Conservation (phyloP, 2,888 invertebrate species). For the Xylota segnis region DNA sequence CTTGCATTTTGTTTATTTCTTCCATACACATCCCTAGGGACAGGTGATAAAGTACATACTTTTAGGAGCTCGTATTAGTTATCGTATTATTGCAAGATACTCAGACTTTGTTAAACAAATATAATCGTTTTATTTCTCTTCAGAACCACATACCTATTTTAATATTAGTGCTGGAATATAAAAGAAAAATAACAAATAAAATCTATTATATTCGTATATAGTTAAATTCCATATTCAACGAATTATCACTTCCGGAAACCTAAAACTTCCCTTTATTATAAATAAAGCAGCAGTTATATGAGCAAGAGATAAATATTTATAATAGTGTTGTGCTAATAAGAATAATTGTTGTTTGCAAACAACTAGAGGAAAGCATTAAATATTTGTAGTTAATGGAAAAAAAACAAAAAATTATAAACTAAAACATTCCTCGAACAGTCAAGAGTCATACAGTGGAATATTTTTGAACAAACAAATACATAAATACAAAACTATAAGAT, state of each 20-base stretch:
- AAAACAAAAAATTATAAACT: neutral
- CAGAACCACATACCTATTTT: neutral
- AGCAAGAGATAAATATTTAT: neutral
- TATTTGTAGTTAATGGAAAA: slow-evolving; percentile 8
- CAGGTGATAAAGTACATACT: neutral
- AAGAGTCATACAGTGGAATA: neutral
- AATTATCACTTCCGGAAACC: slow-evolving; percentile 30
- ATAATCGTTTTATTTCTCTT: neutral
- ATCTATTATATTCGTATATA: slow-evolving; percentile 24
- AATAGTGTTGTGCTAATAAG: neutral
- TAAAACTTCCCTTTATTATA: slow-evolving; percentile 8
- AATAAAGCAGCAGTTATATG: neutral
- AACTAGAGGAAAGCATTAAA: slow-evolving; percentile 4
- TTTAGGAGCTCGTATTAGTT: neutral
- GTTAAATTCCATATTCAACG: slow-evolving; percentile 47
- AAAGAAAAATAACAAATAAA: slow-evolving; percentile 2
- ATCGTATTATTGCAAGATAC: neutral
- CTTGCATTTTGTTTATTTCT: neutral
- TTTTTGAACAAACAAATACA: neutral
- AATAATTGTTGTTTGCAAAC: slow-evolving; percentile 19
- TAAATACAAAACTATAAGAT: neutral
- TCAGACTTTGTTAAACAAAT: neutral
- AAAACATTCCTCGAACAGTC: neutral
- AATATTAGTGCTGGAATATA: slow-evolving; percentile 55
- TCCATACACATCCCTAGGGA: neutral